Evolutionary conservation across 1,140 invertebrate species (phyloP), one percentile per base, ranked within the genome.

Genomic region (Agraylea sexmaculata): DNA sequence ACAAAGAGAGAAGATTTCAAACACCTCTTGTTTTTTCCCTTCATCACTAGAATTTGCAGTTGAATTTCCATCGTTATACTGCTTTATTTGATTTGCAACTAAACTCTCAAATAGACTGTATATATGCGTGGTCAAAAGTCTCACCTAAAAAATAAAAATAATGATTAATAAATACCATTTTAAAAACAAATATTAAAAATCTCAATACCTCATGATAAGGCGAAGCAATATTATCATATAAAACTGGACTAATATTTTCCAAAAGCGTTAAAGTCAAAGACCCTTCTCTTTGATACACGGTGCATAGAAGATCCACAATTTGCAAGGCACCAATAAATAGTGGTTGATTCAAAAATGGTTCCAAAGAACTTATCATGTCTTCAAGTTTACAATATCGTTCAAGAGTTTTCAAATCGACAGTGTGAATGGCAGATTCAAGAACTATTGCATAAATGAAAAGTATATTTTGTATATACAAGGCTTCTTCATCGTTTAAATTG

Each of bases 111-210:
- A 84, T 12, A 80, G 55, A 19, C 78, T 75, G 51, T 86, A 75
- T 20, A 87, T 74, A 51, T 84, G 78, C 1, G 77, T 60, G 4
- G 78, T 77, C 15, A 79, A 57, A 2, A 81, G 55, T 11, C 86
- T 69, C 11, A 84, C 60, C 69, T 77, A 57, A 22, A 71, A 70
- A 53, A 58, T 55, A 16, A 61, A 50, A 13, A 15, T 20, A 29
- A 28, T 41, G 29, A 27, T 18, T 30, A 46, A 38, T 46, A 48
- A 47, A 20, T 34, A 37, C 44, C 28, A 37, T 10, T 38, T 38
- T 5, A 11, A 22, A 7, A 38, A 10, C 31, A 23, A 18, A 49
- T 54, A 60, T 35, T 40, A 27, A 45, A 42, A 45, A 34, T 54
- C 63, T 65, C n/a, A n/a, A n/a, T 59, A 79, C 71, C 61, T 78